Evolutionary conservation across 2,797 vertebrate genomes (phyloP).

Genomic region (Champsocephalus gunnari): DNA sequence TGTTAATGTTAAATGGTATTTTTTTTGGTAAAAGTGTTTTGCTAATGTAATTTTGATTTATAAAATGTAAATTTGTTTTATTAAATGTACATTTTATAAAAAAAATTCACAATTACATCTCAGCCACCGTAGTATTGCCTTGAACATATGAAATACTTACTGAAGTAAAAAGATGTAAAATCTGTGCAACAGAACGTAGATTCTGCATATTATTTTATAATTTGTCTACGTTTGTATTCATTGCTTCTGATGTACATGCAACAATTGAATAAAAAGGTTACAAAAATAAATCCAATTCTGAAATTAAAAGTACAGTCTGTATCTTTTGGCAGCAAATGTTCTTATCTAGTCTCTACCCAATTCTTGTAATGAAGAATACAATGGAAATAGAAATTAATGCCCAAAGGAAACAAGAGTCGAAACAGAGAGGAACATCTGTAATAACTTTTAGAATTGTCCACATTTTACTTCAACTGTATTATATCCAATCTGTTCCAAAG

Average conservation of each 20-base stretch:
- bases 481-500: slow-evolving; percentile 43
- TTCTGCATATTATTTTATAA: background rate
- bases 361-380: slow-evolving; percentile 46
- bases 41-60: no score
- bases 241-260: background rate
- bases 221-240: background rate
- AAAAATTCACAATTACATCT: no score
- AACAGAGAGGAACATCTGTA: slow-evolving; percentile 29
- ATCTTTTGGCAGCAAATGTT: slow-evolving; percentile 31
- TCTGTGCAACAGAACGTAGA: background rate
- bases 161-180: background rate
- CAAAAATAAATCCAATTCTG: slow-evolving; percentile 2
- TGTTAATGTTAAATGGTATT: no score
- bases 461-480: slow-evolving; percentile 42
- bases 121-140: no score
- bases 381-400: slow-evolving; percentile 58
- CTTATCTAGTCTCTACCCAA: slow-evolving; percentile 34
- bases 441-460: slow-evolving; percentile 49
- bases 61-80: no score
- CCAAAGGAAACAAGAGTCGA: slow-evolving; percentile 56
- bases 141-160: background rate
- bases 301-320: slow-evolving; percentile 19
- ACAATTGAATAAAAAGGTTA: background rate
- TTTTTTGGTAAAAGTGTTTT: no score
- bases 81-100: no score